Conservation (phyloP, 30 jellyfish, hydroid and myxozoan species). For the Aurelia sp. region DNA sequence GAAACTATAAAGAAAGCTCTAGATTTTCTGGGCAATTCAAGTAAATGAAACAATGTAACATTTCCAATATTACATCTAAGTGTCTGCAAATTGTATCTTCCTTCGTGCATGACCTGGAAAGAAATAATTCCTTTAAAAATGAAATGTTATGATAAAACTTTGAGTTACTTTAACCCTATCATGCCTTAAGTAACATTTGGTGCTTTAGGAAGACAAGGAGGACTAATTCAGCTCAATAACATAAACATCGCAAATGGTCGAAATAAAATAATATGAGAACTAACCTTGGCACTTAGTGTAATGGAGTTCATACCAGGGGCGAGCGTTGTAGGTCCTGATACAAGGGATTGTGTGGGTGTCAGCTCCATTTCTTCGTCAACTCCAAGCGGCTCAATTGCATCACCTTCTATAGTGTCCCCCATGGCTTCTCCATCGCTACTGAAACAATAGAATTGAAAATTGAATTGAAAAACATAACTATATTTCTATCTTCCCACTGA, state of each 20-base stretch:
- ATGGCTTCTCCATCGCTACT: too few relatives aligned
- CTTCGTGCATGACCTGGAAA: conserved; percentile 75
- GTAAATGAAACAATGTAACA: conserved; percentile 42
- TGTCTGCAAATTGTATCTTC: conserved; percentile 70
- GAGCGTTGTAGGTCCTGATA: conserved; percentile 20
- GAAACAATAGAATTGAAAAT: too few relatives aligned
- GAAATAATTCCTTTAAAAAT: too few relatives aligned
- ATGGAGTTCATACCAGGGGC: conserved; percentile 47
- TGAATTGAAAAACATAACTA: too few relatives aligned
- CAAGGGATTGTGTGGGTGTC: conserved; percentile 32
- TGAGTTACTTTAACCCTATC: too few relatives aligned
- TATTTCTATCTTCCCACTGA: too few relatives aligned
- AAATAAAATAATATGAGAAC: background rate
- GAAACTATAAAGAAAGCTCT: conserved; percentile 79
- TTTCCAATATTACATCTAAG: conserved; percentile 62
- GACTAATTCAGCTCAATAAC: too few relatives aligned
- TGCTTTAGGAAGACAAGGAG: too few relatives aligned
- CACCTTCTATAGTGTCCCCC: background rate
- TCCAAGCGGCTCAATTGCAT: background rate
- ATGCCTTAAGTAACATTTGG: too few relatives aligned
- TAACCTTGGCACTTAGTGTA: conserved; percentile 46
- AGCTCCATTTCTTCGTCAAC: conserved; percentile 59
- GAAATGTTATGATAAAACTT: too few relatives aligned
- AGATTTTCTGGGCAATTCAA: conserved; percentile 48
- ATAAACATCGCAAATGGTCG: too few relatives aligned